Percentiles rank a stretch among this genome's conserved stretches.
These are phyloP conservation scores for Papilio xuthus DNA, from an alignment of 1,140 invertebrate genomes.

Conservation along the genomic window DNA sequence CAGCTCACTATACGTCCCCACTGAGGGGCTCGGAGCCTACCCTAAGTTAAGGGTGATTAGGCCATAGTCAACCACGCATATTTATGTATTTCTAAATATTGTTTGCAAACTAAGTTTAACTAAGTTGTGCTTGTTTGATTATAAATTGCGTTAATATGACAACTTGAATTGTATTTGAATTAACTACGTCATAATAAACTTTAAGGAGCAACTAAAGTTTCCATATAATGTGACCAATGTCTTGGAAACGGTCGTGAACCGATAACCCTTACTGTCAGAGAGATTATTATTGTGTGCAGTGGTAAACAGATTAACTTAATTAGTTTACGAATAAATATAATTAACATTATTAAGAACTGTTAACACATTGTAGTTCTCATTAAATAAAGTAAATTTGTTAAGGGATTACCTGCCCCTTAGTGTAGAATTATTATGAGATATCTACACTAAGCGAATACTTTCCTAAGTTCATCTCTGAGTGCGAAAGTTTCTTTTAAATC, in stretches of 20 bases:
- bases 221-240: not conserved
- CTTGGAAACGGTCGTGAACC: not conserved
- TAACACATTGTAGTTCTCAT: not conserved
- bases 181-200: not conserved
- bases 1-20: no score
- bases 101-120: not conserved
- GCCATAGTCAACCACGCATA: no score
- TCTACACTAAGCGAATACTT: not conserved
- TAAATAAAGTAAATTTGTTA: not conserved
- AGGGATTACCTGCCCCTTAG: no score
- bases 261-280: not conserved
- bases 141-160: not conserved
- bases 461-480: no score
- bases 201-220: not conserved
- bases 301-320: conserved; percentile 12
- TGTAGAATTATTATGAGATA: no score
- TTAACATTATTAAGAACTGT: not conserved
- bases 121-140: not conserved
- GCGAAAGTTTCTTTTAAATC: not conserved
- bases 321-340: not conserved
- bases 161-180: not conserved
- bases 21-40: no score
- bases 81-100: not conserved
- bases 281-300: not conserved
- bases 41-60: no score